phyloP scores from a whole-genome alignment of 2,888 invertebrate species.

The Temnothorax rugatulus region DNA sequence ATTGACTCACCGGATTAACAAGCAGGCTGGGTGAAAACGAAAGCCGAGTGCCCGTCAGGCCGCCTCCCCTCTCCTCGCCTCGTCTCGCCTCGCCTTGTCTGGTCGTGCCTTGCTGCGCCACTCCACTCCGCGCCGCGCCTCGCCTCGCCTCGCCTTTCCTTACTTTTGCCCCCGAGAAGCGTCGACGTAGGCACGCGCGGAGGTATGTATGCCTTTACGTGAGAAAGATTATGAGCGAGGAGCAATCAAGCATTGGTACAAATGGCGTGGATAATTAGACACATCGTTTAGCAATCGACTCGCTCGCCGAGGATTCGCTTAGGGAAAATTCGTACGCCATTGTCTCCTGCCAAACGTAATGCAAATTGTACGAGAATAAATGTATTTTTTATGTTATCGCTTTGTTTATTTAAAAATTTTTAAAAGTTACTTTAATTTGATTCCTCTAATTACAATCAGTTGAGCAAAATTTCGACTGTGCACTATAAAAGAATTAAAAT shows the following conservation, averaged over 20 bases:
- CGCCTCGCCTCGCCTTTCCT: slow-evolving; percentile 19
- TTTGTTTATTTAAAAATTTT: background rate
- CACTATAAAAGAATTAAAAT: background rate
- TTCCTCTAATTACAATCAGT: background rate
- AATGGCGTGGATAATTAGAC: slow-evolving; percentile 45
- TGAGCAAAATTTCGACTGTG: background rate
- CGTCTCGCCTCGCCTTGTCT: slow-evolving; percentile 12
- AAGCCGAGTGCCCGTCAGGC: slow-evolving; percentile 79
- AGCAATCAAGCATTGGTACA: slow-evolving; percentile 23
- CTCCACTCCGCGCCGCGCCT: background rate
- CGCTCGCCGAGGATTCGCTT: background rate
- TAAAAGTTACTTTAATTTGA: background rate
- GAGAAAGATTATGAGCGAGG: slow-evolving; percentile 49
- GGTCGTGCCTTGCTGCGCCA: background rate
- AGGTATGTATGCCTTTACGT: slow-evolving; percentile 45
- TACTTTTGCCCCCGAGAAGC: slow-evolving; percentile 63
- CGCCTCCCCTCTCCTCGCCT: slow-evolving; percentile 62
- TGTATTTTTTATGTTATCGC: background rate
- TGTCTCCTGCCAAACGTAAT: background rate
- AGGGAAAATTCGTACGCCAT: background rate
- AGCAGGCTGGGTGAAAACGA: slow-evolving; percentile 86
- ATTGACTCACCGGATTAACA: slow-evolving; percentile 86
- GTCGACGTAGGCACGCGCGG: slow-evolving; percentile 52
- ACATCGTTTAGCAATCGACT: slow-evolving; percentile 23
- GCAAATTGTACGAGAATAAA: background rate